phyloP scores from a whole-genome alignment of 1,140 invertebrate genomes.

The Chrysomallon squamiferum region DNA sequence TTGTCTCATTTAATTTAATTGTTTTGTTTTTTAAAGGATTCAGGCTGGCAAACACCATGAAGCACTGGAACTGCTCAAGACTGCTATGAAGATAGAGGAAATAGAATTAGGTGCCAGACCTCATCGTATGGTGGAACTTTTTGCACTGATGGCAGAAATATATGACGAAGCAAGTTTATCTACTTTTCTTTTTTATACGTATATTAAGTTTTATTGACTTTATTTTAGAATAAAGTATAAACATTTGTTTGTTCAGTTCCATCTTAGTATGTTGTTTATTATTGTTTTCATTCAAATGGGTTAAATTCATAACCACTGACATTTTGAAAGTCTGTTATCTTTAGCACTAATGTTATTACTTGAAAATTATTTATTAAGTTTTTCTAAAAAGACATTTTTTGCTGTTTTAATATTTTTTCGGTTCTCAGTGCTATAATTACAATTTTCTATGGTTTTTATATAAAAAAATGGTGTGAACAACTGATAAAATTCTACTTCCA shows the following conservation, averaged over 20 bases:
- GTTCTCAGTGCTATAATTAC: too few species aligned
- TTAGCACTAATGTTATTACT: too few species aligned
- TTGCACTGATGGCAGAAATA: constrained; percentile 60
- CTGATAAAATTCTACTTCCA: too few species aligned
- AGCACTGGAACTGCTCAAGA: constrained; percentile 56
- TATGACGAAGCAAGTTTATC: constrained; percentile 58
- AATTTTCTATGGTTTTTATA: too few species aligned
- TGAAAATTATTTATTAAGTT: too few species aligned
- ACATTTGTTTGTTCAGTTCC: constrained; percentile 2
- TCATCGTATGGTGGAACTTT: constrained; percentile 61
- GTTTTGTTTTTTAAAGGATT: constrained; percentile 33
- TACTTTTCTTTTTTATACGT: not conserved
- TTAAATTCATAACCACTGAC: too few species aligned
- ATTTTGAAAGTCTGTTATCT: too few species aligned
- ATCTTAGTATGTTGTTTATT: not conserved
- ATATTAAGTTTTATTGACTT: not conserved
- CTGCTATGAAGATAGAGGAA: constrained; percentile 61
- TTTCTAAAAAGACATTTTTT: too few species aligned
- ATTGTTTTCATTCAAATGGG: too few species aligned
- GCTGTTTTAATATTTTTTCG: too few species aligned
- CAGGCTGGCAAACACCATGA: constrained; percentile 60
- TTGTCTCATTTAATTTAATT: not conserved
- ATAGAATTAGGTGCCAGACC: constrained; percentile 58
- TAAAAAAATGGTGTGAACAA: too few species aligned
- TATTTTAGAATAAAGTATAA: not conserved